Base-by-base conservation (phyloP, 1,140 invertebrate species). In the Parapsyche elsis region DNA sequence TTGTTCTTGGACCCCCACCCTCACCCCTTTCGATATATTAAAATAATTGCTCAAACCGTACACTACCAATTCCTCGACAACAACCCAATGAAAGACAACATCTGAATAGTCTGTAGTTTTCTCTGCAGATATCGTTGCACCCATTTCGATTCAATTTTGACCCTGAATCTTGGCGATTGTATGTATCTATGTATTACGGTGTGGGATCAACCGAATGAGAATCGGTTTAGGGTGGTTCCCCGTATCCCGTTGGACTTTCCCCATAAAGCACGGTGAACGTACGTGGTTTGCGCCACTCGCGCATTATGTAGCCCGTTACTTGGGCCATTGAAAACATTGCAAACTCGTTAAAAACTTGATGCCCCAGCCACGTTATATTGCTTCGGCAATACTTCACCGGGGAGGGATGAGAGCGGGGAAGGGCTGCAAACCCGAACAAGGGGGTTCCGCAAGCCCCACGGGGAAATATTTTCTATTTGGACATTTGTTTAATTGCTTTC, bases 281-380 rank as follows among this genome's bases (percentile, higher is more conserved):
- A 82, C 81, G 81, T 82, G 81, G 79, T 80, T 76, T 75, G 49
- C 53, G 59, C 79, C 75, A 44, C 74, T 78, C 75, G 79, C 79
- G 81, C 80, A 82, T 82, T 82, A 82, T 82, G 79, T 77, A 80
- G 74, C 79, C 79, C 75, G 81, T 81, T 81, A 83, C 80, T 79
- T 79, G 71, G 57, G 73, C 82, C 82, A 83, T 83, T 83, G 82
- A 83, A 83, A 83, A 83, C 82, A 83, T 83, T 81, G 82, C 79
- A 81, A 83, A 83, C 82, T 83, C 82, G 82, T 83, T 83, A 83
- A 83, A 83, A 83, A 83, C 82, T 81, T 81, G 82, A 81, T 83
- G 82, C 80, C 79, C 76, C 77, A 64, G 82, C 79, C 30, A 83
- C 82, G 82, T 81, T 83, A 83, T 83, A 83, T 83, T 81, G 80